phyloP scores from a whole-genome alignment of 2,888 invertebrate species.

The Helobdella robusta region DNA sequence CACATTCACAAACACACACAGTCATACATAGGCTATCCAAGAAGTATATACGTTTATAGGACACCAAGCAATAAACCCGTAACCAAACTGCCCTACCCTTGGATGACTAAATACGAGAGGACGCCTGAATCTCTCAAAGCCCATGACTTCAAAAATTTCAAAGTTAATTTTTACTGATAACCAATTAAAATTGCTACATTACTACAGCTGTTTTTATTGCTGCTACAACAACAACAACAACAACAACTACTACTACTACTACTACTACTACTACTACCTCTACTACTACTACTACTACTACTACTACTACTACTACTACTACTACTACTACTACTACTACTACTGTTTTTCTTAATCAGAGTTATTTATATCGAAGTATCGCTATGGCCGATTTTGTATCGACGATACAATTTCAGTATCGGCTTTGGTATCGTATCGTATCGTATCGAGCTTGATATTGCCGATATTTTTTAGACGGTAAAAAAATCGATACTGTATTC shows the following conservation, averaged over 20 bases:
- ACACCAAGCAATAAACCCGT: too few relatives aligned
- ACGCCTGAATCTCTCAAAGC: not conserved
- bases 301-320: not conserved
- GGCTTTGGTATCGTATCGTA: not conserved
- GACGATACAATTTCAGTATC: too few relatives aligned
- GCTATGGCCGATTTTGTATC: too few relatives aligned
- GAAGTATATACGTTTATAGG: too few relatives aligned
- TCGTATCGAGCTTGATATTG: too few relatives aligned
- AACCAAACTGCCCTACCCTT: too few relatives aligned
- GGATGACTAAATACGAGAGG: too few relatives aligned
- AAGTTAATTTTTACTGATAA: not conserved
- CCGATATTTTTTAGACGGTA: too few relatives aligned
- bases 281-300: constrained; percentile 19
- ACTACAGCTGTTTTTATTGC: constrained; percentile 13
- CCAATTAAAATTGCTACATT: not conserved
- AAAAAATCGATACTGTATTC: too few relatives aligned
- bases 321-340: not conserved
- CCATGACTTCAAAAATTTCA: not conserved
- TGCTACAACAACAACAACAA: constrained; percentile 16
- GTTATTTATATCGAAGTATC: too few relatives aligned
- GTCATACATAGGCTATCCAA: too few relatives aligned
- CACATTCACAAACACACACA: too few relatives aligned
- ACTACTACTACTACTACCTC: constrained; percentile 16
- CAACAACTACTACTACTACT: constrained; percentile 22
- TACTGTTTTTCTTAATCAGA: not conserved